These are phyloP conservation scores for Hydraecia micacea DNA, from an alignment of 2,888 invertebrate genomes.

Conservation along the genomic window DNA sequence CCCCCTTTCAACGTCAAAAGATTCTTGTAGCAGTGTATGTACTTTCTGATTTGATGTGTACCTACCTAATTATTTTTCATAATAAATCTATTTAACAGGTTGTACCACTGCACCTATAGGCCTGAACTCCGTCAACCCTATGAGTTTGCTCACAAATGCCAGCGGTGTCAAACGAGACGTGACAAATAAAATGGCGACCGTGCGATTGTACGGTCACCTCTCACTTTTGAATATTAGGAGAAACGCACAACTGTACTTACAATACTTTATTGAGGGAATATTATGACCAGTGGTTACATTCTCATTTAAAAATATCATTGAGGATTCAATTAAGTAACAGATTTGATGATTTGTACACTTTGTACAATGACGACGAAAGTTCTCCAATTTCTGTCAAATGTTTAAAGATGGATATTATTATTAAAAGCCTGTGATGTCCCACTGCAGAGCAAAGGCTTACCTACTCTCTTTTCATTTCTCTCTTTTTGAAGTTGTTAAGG, in stretches of 20 bases:
- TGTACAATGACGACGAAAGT: neutral
- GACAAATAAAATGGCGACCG: conserved; percentile 85
- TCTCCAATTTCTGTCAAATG: neutral
- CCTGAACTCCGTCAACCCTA: conserved; percentile 42
- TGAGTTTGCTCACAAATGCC: conserved; percentile 73
- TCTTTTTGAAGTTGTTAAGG: too few species aligned
- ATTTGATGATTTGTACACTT: neutral
- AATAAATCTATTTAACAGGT: conserved; percentile 2
- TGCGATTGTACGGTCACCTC: conserved; percentile 77
- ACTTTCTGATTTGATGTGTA: neutral
- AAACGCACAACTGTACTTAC: conserved; percentile 53
- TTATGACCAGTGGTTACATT: neutral
- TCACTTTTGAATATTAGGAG: conserved; percentile 77
- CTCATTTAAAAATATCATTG: neutral
- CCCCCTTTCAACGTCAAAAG: neutral
- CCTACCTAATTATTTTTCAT: neutral
- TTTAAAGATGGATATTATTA: neutral
- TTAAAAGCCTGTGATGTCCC: too few species aligned
- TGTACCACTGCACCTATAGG: conserved; percentile 10
- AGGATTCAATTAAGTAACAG: neutral
- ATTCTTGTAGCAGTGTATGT: neutral
- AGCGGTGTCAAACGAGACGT: conserved; percentile 82
- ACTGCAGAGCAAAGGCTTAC: too few species aligned
- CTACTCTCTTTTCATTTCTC: too few species aligned
- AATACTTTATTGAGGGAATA: neutral